Evolutionary conservation across 2,888 invertebrate genomes (phyloP), one percentile per base, ranked within the genome.

Genomic region (Diplazon laetatorius): DNA sequence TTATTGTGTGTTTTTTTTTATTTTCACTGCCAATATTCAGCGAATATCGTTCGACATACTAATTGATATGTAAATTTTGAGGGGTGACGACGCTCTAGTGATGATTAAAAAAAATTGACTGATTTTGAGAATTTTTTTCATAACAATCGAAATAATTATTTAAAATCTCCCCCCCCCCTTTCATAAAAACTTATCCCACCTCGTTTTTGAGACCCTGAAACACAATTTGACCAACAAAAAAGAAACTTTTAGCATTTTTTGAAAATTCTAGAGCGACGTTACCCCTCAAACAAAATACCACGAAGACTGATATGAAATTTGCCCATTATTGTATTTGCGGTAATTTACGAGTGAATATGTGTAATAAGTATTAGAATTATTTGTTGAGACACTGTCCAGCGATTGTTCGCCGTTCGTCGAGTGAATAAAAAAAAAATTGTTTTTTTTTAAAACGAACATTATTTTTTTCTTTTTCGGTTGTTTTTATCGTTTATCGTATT

Each of bases 241-340:
- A n/a, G n/a, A n/a, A n/a, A n/a, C n/a, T n/a, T n/a, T n/a, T n/a
- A n/a, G n/a, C n/a, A n/a, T n/a, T n/a, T n/a, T n/a, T n/a, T n/a
- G 42, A 42, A 42, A 12, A 42, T 42, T 30, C n/a, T 35, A 72
- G 37, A 18, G 39, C n/a, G n/a, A n/a, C n/a, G n/a, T n/a, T n/a
- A n/a, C n/a, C n/a, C n/a, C n/a, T n/a, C n/a, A n/a, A n/a, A 42
- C 10, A 16, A 9, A 62, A 63, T 12, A 48, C 48, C 16, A 63
- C 20, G 57, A 72, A 74, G 60, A 74, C 74, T 74, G 74, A 74
- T 74, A 18, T 37, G 70, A n/a, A 18, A 63, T n/a, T 50, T 50
- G 46, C 18, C 12, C 39, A 16, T 18, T 14, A 12, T 39, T 39
- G 3, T 25, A 52, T 60, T 44, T 55, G 12, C 52, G 10, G 46